A percentile compares a stretch with the other conserved stretches of the same genome.
phyloP scores from a whole-genome alignment of 2,113 vertebrate species.

The Cynoglossus semilaevis region DNA sequence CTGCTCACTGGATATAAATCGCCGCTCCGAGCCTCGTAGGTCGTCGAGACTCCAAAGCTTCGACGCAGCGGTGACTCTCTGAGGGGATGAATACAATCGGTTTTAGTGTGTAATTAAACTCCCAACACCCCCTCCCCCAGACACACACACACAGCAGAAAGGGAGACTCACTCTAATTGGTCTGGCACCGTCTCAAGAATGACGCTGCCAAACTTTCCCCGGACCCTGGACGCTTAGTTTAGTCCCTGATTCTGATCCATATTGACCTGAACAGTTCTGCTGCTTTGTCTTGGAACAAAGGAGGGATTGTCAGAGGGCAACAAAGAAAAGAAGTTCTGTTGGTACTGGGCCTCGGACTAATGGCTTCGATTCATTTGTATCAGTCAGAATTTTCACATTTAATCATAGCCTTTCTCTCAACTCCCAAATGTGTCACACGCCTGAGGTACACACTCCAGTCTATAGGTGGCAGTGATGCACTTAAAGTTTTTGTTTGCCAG shows the following conservation, averaged over 20 bases:
- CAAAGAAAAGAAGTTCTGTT: too few relatives aligned
- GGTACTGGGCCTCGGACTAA: too few relatives aligned
- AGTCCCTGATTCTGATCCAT: slow-evolving; percentile 24
- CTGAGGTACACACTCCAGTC: too few relatives aligned
- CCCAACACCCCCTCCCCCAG: background rate
- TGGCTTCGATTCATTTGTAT: too few relatives aligned
- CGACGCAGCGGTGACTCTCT: slow-evolving; percentile 22
- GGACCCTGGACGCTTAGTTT: slow-evolving; percentile 34
- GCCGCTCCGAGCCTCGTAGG: slow-evolving; percentile 4
- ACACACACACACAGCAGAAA: too few relatives aligned
- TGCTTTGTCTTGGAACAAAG: background rate
- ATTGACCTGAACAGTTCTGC: background rate
- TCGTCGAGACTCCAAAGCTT: slow-evolving; percentile 11
- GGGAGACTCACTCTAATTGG: slow-evolving; percentile 32
- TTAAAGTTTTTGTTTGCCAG: too few relatives aligned
- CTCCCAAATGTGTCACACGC: too few relatives aligned
- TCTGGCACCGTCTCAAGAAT: slow-evolving; percentile 9
- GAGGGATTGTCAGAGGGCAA: too few relatives aligned
- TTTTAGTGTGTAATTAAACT: slow-evolving; percentile 55
- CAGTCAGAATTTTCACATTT: too few relatives aligned
- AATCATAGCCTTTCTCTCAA: too few relatives aligned
- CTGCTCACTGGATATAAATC: slow-evolving; percentile 12
- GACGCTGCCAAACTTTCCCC: slow-evolving; percentile 3
- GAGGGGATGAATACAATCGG: slow-evolving; percentile 34
- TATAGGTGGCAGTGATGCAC: too few relatives aligned